Conservation (phyloP, 2,797 vertebrate species). For the Tympanoctomys barrerae region DNA sequence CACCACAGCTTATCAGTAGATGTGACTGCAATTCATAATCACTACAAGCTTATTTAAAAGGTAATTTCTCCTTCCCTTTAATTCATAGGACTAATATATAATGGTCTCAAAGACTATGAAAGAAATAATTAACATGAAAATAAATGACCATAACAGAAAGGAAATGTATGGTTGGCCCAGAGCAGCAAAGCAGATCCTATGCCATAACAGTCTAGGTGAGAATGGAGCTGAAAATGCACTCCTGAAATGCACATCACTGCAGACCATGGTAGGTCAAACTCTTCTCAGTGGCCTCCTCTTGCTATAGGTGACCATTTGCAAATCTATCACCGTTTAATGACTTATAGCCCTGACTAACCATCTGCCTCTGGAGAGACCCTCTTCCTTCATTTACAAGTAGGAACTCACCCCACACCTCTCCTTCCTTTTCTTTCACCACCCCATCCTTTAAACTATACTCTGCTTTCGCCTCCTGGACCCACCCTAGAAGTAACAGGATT, state of each 20-base stretch:
- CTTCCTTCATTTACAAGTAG: not conserved
- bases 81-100: constrained; percentile 16
- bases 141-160: constrained; percentile 2
- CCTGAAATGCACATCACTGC: not conserved
- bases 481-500: not conserved
- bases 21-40: not conserved
- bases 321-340: constrained; percentile 29
- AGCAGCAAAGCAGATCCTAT: not conserved
- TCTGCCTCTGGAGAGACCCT: not conserved
- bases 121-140: not conserved
- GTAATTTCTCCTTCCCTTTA: constrained; percentile 20
- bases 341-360: not conserved
- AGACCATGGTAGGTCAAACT: not conserved
- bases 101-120: not conserved
- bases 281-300: not conserved
- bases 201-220: not conserved
- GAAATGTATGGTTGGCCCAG: not conserved
- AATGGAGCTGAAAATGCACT: not conserved
- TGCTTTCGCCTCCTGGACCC: too few species aligned
- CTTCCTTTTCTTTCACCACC: not conserved
- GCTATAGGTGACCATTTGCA: not conserved
- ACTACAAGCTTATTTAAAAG: not conserved
- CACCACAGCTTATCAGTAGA: not conserved
- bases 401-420: not conserved
- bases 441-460: not conserved